Percentiles rank a stretch among this genome's conserved stretches.
phyloP scores from a whole-genome alignment of 2,797 vertebrate genomes.

The Taeniopygia guttata region DNA sequence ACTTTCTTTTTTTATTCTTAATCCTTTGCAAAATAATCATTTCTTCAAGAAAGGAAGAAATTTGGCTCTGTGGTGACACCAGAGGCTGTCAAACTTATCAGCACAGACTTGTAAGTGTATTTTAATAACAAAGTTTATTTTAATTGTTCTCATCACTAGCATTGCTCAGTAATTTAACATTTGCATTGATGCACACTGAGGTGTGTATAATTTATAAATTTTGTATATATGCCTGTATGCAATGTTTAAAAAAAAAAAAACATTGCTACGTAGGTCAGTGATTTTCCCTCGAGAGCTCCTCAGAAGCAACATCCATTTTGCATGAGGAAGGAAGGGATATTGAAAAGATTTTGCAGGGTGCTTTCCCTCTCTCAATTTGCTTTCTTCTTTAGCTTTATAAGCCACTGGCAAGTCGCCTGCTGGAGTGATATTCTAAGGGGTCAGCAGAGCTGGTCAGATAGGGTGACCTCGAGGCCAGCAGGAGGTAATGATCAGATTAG shows the following conservation, averaged over 20 bases:
- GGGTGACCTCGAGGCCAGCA: background rate
- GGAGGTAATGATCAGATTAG: background rate
- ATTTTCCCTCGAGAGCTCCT: background rate
- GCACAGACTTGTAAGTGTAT: background rate
- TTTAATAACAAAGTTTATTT: background rate
- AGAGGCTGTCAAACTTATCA: background rate
- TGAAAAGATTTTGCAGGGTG: background rate
- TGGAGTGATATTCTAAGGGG: background rate
- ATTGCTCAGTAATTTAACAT: background rate
- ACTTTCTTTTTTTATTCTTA: background rate
- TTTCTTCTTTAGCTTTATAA: background rate
- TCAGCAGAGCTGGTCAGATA: background rate
- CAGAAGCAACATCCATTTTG: background rate
- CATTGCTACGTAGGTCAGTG: fast-evolving
- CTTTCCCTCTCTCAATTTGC: background rate
- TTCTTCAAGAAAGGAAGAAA: background rate
- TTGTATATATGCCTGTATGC: background rate
- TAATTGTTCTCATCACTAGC: background rate
- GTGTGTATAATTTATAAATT: background rate
- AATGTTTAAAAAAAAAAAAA: background rate
- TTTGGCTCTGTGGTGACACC: background rate
- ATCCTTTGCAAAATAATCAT: background rate
- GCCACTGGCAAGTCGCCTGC: background rate
- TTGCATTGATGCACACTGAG: background rate
- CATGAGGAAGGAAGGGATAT: background rate